Evolutionary conservation across 2,797 vertebrate genomes (phyloP).

Genomic region (Agapornis canus): DNA sequence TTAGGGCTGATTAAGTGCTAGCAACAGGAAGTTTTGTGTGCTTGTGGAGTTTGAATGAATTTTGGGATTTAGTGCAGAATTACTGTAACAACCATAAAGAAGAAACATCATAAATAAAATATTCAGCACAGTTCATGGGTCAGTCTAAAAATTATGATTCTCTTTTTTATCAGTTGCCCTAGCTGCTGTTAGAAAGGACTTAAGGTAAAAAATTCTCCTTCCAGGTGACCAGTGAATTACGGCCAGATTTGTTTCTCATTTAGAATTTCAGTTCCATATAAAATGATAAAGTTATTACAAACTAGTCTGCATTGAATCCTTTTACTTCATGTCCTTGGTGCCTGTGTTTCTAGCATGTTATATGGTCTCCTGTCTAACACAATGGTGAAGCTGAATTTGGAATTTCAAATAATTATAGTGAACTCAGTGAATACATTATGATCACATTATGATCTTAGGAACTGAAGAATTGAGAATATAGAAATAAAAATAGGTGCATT

Average conservation of each 20-base stretch:
- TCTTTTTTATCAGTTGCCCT: neutral
- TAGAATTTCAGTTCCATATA: neutral
- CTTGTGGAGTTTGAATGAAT: neutral
- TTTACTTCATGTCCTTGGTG: neutral
- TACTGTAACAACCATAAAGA: neutral
- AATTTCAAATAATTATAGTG: neutral
- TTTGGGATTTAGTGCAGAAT: neutral
- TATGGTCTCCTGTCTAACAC: neutral
- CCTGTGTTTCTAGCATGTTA: neutral
- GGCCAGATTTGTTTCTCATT: neutral
- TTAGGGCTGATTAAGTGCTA: conserved; percentile 9
- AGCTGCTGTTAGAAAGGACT: neutral
- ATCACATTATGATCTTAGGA: neutral
- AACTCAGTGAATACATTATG: neutral
- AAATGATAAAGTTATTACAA: neutral
- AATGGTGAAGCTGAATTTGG: neutral
- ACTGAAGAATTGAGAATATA: neutral
- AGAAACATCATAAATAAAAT: neutral
- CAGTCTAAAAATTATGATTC: neutral
- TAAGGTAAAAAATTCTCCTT: neutral
- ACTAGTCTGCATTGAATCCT: neutral
- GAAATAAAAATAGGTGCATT: neutral
- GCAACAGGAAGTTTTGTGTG: neutral
- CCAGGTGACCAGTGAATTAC: neutral
- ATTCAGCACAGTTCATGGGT: neutral